Evolutionary conservation across 2,888 invertebrate genomes (phyloP).

Genomic region (Acanthosoma haemorrhoidale): DNA sequence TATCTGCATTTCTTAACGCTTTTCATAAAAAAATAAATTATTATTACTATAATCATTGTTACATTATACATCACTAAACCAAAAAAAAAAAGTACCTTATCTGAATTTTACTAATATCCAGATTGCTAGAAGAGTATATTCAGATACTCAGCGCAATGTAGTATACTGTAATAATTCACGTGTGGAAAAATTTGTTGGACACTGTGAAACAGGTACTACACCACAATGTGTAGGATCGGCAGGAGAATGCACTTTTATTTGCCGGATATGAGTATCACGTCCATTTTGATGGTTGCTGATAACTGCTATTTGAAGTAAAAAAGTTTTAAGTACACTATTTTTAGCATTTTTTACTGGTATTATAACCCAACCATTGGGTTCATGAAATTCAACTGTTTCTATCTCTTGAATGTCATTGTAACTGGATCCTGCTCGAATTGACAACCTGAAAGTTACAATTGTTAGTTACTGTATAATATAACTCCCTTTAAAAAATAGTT

Average conservation of each 20-base stretch:
- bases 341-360: slow-evolving; percentile 84
- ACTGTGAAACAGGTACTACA: slow-evolving; percentile 47
- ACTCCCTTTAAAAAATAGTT: too few relatives aligned
- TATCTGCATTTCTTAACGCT: too few relatives aligned
- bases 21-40: too few relatives aligned
- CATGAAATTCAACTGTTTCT: slow-evolving; percentile 86
- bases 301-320: slow-evolving; percentile 94
- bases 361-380: slow-evolving; percentile 95
- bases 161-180: slow-evolving; percentile 11
- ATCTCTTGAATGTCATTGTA: slow-evolving; percentile 95
- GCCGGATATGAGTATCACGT: slow-evolving; percentile 94
- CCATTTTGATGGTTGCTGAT: slow-evolving; percentile 99
- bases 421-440: slow-evolving; percentile 88
- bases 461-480: too few relatives aligned
- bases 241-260: slow-evolving; percentile 93
- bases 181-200: slow-evolving; percentile 16
- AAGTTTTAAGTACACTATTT: slow-evolving; percentile 84
- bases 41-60: too few relatives aligned
- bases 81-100: too few relatives aligned
- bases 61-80: too few relatives aligned
- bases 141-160: background rate
- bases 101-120: too few relatives aligned
- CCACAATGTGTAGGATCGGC: slow-evolving; percentile 54
- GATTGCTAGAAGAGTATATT: too few relatives aligned
- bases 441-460: slow-evolving; percentile 56